Percentiles rank a stretch among this genome's conserved stretches.
Conservation (phyloP, 2,113 vertebrate genomes). For the Clarias magur region DNA sequence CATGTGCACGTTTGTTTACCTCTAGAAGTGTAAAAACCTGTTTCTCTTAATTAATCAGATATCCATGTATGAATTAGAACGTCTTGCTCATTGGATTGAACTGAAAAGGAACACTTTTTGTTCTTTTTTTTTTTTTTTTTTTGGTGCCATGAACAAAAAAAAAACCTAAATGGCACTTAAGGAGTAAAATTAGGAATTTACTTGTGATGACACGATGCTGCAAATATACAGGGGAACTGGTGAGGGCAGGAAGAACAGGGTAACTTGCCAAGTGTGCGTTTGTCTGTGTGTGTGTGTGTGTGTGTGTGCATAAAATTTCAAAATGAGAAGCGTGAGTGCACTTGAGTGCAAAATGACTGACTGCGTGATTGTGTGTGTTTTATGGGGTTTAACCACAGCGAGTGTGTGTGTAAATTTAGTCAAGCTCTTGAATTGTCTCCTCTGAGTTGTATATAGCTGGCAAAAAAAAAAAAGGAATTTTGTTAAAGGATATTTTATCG, state of each 20-base stretch:
- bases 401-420: slow-evolving; percentile 79
- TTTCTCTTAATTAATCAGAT: background rate
- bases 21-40: background rate
- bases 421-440: slow-evolving; percentile 76
- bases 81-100: slow-evolving; percentile 67
- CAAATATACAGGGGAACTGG: slow-evolving; percentile 10
- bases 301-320: background rate
- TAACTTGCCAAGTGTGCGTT: slow-evolving; percentile 44
- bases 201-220: slow-evolving; percentile 60
- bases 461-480: slow-evolving; percentile 77
- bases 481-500: slow-evolving; percentile 98
- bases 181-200: slow-evolving; percentile 70
- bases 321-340: slow-evolving; percentile 20
- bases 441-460: slow-evolving; percentile 90
- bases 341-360: slow-evolving; percentile 10
- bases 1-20: background rate
- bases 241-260: slow-evolving; percentile 29
- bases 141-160: too few species aligned
- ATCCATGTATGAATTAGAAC: slow-evolving; percentile 74
- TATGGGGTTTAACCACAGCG: slow-evolving; percentile 45
- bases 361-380: slow-evolving; percentile 39
- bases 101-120: slow-evolving; percentile 53
- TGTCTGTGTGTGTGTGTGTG: slow-evolving; percentile 38
- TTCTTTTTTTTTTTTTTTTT: slow-evolving; percentile 60
- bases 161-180: slow-evolving; percentile 60